Conservation (phyloP, 2,797 vertebrate species). For the Lates japonicus region DNA sequence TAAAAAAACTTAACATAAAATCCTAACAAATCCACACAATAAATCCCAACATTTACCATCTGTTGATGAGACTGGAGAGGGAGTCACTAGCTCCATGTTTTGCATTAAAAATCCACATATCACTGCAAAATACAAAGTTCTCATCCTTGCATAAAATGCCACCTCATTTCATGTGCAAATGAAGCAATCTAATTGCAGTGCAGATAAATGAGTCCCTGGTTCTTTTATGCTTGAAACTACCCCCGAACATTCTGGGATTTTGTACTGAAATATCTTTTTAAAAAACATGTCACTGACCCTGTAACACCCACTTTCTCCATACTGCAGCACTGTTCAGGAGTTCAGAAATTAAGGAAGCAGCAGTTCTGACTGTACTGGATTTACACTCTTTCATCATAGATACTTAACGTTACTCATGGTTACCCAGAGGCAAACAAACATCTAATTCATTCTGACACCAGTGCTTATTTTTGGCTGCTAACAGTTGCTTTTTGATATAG, state of each 20-base stretch:
- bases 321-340: slow-evolving; percentile 2
- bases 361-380: slow-evolving; percentile 6
- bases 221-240: slow-evolving; percentile 49
- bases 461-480: slow-evolving; percentile 15
- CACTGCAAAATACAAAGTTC: slow-evolving; percentile 50
- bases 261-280: slow-evolving; percentile 26
- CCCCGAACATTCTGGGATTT: slow-evolving; percentile 11
- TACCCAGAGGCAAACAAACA: slow-evolving; percentile 42
- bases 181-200: slow-evolving; percentile 48
- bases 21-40: slow-evolving; percentile 33
- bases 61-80: slow-evolving; percentile 32
- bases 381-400: slow-evolving; percentile 20
- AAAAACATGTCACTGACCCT: slow-evolving; percentile 21
- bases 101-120: slow-evolving; percentile 45
- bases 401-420: slow-evolving; percentile 26
- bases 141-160: slow-evolving; percentile 47
- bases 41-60: slow-evolving; percentile 39
- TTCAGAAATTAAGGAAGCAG: slow-evolving; percentile 1
- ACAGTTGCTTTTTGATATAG: slow-evolving; percentile 13
- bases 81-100: slow-evolving; percentile 32
- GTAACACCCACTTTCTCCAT: slow-evolving; percentile 6
- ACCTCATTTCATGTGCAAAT: slow-evolving; percentile 62
- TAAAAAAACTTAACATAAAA: slow-evolving; percentile 27
- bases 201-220: slow-evolving; percentile 45
- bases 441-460: slow-evolving; percentile 25